Evolutionary conservation across 2,888 invertebrate genomes (phyloP).

Genomic region (Caenorhabditis virilis): DNA sequence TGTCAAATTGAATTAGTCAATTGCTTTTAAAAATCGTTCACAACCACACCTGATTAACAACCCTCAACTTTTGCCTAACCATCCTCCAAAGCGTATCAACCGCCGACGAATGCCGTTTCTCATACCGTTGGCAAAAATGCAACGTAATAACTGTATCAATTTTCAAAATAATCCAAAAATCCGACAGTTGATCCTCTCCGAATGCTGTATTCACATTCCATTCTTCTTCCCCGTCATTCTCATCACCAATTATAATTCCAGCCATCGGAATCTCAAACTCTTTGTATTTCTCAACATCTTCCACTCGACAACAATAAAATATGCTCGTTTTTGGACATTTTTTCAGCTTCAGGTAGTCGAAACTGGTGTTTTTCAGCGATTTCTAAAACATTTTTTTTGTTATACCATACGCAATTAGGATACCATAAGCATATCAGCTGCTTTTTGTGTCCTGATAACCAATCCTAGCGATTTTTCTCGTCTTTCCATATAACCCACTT

Average conservation of each 20-base stretch:
- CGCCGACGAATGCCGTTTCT: conserved; percentile 15
- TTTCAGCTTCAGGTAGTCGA: conserved; percentile 10
- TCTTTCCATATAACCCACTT: conserved; percentile 12
- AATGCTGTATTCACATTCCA: too few species aligned
- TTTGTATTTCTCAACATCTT: conserved; percentile 4
- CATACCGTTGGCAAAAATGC: conserved; percentile 47
- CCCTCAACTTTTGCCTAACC: conserved; percentile 28
- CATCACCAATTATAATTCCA: too few species aligned
- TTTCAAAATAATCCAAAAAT: conserved; percentile 62
- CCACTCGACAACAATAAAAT: conserved; percentile 16
- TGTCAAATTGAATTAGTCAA: too few species aligned
- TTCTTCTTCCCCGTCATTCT: too few species aligned
- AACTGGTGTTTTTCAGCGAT: background rate
- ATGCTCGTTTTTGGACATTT: conserved; percentile 1
- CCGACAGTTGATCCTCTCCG: conserved; percentile 21
- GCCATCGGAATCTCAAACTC: background rate
- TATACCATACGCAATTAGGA: background rate
- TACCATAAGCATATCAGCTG: conserved; percentile 5
- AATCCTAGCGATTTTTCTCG: conserved; percentile 14
- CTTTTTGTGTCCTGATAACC: conserved; percentile 2
- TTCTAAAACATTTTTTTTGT: background rate
- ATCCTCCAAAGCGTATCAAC: conserved; percentile 20
- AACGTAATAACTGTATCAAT: conserved; percentile 26
- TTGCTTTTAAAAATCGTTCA: too few species aligned
- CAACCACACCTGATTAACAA: too few species aligned